A percentile compares a stretch with the other conserved stretches of the same genome.
Evolutionary conservation across 2,113 vertebrate species (phyloP).

Genomic region (Brachypodius melanocephalos): DNA sequence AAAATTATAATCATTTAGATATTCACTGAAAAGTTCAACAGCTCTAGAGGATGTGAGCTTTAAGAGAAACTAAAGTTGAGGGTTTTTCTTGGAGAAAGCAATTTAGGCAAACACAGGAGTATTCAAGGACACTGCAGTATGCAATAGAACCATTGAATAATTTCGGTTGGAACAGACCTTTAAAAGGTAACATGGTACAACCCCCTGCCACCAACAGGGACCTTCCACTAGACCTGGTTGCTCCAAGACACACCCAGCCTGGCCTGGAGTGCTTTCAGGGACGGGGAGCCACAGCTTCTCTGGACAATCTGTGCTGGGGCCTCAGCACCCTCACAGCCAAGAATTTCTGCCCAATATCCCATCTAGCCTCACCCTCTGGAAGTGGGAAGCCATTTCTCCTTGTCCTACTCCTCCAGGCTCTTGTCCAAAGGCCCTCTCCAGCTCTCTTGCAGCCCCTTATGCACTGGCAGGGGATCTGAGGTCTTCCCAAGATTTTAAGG

Average conservation of each 20-base stretch:
- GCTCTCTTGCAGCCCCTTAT: neutral
- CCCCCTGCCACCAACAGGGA: neutral
- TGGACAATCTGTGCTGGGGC: neutral
- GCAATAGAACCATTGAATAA: neutral
- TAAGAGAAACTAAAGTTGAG: neutral
- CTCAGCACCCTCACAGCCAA: fast-evolving
- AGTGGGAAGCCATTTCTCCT: neutral
- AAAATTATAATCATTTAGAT: neutral
- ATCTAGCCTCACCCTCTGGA: neutral
- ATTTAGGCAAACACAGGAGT: neutral
- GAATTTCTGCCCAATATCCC: neutral
- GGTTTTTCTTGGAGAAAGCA: neutral
- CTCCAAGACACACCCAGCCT: fast-evolving
- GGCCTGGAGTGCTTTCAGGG: neutral
- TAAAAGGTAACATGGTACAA: neutral
- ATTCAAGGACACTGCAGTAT: neutral
- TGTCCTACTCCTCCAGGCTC: neutral
- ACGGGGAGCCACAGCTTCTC: neutral
- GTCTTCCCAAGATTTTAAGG: neutral
- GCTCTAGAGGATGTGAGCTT: neutral
- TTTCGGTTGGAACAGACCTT: neutral
- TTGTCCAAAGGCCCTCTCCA: neutral
- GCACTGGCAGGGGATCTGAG: fast-evolving
- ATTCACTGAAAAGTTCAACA: neutral
- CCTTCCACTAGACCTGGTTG: neutral